Conservation (phyloP, 2,113 vertebrate species). For the Carettochelys insculpta region DNA sequence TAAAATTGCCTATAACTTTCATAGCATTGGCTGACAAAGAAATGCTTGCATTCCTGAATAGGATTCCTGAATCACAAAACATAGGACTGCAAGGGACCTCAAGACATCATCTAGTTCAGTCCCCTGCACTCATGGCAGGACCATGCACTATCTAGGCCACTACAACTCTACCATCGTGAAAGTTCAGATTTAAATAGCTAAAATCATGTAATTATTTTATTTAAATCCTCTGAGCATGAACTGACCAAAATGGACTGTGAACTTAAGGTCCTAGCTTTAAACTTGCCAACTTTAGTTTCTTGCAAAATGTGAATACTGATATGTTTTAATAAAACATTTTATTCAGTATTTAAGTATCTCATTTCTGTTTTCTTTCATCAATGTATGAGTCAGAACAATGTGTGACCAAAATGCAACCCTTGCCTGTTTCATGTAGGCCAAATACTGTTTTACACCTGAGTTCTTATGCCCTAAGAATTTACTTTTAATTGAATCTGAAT, state of each 20-base stretch:
- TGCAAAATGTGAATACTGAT: background rate
- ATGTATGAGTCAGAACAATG: background rate
- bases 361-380: background rate
- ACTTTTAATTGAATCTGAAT: background rate
- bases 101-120: too few species aligned
- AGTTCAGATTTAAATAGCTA: too few species aligned
- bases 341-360: background rate
- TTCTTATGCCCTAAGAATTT: background rate
- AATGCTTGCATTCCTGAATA: too few species aligned
- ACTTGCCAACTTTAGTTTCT: background rate
- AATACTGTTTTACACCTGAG: background rate
- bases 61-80: background rate
- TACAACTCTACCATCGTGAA: too few species aligned
- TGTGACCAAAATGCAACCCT: background rate
- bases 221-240: too few species aligned
- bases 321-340: background rate
- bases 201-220: too few species aligned
- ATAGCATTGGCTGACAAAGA: rapidly evolving
- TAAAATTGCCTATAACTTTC: background rate
- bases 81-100: background rate
- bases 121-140: background rate
- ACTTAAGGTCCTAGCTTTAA: background rate
- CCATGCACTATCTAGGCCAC: background rate
- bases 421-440: background rate
- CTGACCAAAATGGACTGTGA: too few species aligned